These are phyloP conservation scores for Tachysurus fulvidraco DNA, from an alignment of 2,113 vertebrate species.

Conservation along the genomic window DNA sequence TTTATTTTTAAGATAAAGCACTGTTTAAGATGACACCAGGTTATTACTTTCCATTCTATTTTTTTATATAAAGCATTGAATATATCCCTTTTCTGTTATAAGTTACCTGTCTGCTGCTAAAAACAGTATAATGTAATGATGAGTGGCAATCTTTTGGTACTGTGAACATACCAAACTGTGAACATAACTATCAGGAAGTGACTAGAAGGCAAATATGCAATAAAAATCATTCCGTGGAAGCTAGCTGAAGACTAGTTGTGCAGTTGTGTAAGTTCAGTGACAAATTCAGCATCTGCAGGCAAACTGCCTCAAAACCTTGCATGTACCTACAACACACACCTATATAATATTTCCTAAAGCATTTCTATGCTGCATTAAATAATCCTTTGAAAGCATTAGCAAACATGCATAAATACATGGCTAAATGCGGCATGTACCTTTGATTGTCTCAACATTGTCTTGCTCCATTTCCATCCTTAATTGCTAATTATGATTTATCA, in stretches of 20 bases:
- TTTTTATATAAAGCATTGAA: conserved; percentile 1
- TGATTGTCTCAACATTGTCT: neutral
- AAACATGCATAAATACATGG: conserved; percentile 13
- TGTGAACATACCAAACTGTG: too few relatives aligned
- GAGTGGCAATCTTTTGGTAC: neutral
- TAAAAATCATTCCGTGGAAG: neutral
- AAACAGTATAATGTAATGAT: neutral
- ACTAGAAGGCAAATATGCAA: neutral
- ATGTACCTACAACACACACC: conserved; percentile 24
- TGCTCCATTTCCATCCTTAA: neutral
- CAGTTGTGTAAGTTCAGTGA: neutral
- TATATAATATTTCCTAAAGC: conserved; percentile 54
- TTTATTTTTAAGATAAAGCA: conserved; percentile 23
- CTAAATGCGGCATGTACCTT: neutral
- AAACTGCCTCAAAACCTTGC: too few relatives aligned
- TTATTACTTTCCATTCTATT: neutral
- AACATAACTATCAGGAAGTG: too few relatives aligned
- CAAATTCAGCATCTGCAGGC: too few relatives aligned
- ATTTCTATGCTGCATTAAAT: conserved; percentile 48
- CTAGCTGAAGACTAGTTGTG: too few relatives aligned
- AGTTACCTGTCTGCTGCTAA: neutral
- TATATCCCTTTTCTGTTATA: neutral
- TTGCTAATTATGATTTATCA: neutral
- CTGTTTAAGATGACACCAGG: neutral
- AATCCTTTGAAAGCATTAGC: conserved; percentile 66